Evolutionary conservation across 2,113 vertebrate species (phyloP).

Genomic region (Hemicordylus capensis): DNA sequence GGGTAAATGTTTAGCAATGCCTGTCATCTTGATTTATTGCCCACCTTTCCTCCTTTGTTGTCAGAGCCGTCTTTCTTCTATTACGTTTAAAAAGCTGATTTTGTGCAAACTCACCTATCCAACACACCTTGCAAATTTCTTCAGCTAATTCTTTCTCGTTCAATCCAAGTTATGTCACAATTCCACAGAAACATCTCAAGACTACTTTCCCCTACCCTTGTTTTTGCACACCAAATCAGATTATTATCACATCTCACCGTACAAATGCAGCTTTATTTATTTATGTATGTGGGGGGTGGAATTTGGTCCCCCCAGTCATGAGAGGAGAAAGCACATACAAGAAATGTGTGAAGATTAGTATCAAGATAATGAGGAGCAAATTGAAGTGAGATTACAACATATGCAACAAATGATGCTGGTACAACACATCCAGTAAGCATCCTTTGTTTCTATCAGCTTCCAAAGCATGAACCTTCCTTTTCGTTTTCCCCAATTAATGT

Average conservation of each 20-base stretch:
- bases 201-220: no score
- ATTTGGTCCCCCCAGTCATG: neutral
- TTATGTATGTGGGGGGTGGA: neutral
- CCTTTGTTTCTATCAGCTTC: conserved; percentile 3
- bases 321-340: neutral
- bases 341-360: neutral
- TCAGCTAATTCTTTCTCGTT: neutral
- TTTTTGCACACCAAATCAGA: neutral
- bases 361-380: neutral
- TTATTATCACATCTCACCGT: neutral
- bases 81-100: neutral
- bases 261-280: neutral
- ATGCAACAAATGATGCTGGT: neutral
- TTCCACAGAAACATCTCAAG: neutral
- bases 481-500: neutral
- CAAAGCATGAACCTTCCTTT: neutral
- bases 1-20: neutral
- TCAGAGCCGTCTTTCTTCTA: neutral
- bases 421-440: neutral
- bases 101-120: neutral
- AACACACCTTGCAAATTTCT: neutral
- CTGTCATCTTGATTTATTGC: neutral
- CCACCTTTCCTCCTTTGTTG: neutral
- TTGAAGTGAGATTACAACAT: neutral
- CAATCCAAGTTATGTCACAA: neutral